Percentiles rank a stretch among this genome's conserved stretches.
phyloP scores from a whole-genome alignment of 2,113 vertebrate species.

The Eulemur rufifrons region DNA sequence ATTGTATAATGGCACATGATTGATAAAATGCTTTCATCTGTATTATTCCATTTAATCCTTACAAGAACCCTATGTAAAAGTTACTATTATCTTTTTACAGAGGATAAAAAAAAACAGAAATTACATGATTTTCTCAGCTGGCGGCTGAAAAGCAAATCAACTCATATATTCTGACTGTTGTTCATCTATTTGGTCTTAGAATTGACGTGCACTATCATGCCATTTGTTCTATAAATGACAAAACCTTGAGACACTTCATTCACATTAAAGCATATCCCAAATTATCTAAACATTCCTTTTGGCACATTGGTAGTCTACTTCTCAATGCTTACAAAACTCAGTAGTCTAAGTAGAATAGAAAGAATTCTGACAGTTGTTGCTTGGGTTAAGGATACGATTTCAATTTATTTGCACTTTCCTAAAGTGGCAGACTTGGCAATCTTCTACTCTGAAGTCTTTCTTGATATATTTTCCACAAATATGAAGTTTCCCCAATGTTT shows the following conservation, averaged over 20 bases:
- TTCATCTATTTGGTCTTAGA: not conserved
- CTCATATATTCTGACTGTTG: not conserved
- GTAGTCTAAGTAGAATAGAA: not conserved
- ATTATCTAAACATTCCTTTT: not conserved
- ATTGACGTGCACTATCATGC: not conserved
- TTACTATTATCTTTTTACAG: not conserved
- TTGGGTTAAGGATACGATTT: not conserved
- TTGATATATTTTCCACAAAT: slow-evolving; percentile 60
- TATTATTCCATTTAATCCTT: not conserved
- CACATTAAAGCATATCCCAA: not conserved
- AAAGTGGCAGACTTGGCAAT: slow-evolving; percentile 45
- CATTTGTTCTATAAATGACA: not conserved
- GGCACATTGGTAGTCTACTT: not conserved
- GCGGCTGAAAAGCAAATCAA: not conserved
- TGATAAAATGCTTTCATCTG: not conserved
- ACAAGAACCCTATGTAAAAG: not conserved
- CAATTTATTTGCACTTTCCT: slow-evolving; percentile 30
- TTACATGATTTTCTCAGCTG: not conserved
- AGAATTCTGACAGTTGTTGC: not conserved
- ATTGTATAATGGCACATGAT: fast-evolving
- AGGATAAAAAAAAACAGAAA: not conserved
- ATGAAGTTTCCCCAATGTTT: slow-evolving; percentile 32
- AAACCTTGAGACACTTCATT: not conserved
- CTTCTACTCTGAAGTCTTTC: slow-evolving; percentile 46
- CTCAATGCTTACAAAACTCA: not conserved